phyloP scores from a whole-genome alignment of 2,888 invertebrate species.

The Conops quadrifasciatus region DNA sequence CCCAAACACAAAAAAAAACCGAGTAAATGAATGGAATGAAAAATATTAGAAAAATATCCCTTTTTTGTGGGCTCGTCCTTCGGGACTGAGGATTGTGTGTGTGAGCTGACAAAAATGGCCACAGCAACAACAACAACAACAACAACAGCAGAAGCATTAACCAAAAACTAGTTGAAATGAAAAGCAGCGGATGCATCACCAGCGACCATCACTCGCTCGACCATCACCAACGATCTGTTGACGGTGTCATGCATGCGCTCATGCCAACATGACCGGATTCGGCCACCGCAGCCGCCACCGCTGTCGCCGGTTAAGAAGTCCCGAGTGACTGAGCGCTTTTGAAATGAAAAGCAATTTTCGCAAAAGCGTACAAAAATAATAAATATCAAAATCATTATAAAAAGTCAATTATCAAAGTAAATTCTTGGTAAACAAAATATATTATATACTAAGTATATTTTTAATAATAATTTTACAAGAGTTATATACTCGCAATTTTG shows the following conservation, averaged over 20 bases:
- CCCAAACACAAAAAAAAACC: conserved; percentile 23
- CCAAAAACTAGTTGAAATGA: conserved; percentile 19
- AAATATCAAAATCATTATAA: not conserved
- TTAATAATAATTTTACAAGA: too few relatives aligned
- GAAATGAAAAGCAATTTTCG: conserved; percentile 6
- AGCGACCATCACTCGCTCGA: not conserved
- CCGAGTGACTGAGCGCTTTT: not conserved
- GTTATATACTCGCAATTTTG: too few relatives aligned
- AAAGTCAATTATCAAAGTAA: not conserved
- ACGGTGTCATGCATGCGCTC: not conserved
- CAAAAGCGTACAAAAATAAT: not conserved
- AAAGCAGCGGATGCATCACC: conserved; percentile 4
- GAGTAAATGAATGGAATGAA: conserved; percentile 27
- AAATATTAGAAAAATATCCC: conserved; percentile 40
- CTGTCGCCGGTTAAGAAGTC: not conserved
- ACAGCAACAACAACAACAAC: conserved; percentile 1
- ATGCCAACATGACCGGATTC: not conserved
- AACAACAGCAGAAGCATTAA: conserved; percentile 7
- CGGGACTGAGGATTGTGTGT: not conserved
- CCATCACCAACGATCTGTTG: too few relatives aligned
- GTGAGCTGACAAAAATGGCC: conserved; percentile 13
- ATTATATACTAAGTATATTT: too few relatives aligned
- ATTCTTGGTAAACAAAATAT: too few relatives aligned
- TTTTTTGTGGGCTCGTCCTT: conserved; percentile 11
- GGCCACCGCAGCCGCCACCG: conserved; percentile 22